Evolutionary conservation across 64 coral and sea anemone species (phyloP).

Genomic region (Actinia equina): DNA sequence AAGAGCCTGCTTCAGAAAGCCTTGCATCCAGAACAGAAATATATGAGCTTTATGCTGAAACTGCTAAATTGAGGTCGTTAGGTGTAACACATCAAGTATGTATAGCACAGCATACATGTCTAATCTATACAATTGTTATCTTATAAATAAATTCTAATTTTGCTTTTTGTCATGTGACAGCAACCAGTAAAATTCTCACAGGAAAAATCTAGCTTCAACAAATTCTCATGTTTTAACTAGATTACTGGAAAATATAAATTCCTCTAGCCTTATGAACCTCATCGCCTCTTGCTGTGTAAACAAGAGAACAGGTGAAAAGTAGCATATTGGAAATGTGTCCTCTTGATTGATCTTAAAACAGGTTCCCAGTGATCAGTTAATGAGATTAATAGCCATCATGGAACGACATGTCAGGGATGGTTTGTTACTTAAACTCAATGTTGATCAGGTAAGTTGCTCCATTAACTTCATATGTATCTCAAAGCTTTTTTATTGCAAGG

Average conservation of each 20-base stretch:
- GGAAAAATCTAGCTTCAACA: too few species aligned
- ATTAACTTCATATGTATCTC: not conserved
- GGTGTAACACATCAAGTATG: constrained; percentile 77
- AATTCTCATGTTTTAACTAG: too few species aligned
- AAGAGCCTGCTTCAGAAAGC: constrained; percentile 82
- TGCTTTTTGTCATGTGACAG: too few species aligned
- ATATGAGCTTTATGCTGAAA: constrained; percentile 81
- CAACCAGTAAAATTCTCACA: too few species aligned
- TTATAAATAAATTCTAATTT: too few species aligned
- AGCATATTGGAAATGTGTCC: not conserved
- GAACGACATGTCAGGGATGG: constrained; percentile 94
- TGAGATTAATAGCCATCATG: constrained; percentile 87
- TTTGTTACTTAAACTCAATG: constrained; percentile 65
- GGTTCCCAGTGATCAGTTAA: constrained; percentile 71
- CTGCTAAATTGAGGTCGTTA: constrained; percentile 88
- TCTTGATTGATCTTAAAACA: not conserved
- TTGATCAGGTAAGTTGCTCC: constrained; percentile 53
- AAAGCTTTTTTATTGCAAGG: too few species aligned
- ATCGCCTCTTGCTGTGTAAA: not conserved
- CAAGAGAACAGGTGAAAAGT: not conserved
- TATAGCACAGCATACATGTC: not conserved
- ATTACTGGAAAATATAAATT: too few species aligned
- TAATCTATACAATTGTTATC: too few species aligned
- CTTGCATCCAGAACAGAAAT: constrained; percentile 79
- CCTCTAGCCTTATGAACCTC: too few species aligned